Percentiles rank a stretch among this genome's conserved stretches.
These are phyloP conservation scores for Arctocebus calabarensis DNA, from an alignment of 2,797 vertebrate species.

Conservation along the genomic window DNA sequence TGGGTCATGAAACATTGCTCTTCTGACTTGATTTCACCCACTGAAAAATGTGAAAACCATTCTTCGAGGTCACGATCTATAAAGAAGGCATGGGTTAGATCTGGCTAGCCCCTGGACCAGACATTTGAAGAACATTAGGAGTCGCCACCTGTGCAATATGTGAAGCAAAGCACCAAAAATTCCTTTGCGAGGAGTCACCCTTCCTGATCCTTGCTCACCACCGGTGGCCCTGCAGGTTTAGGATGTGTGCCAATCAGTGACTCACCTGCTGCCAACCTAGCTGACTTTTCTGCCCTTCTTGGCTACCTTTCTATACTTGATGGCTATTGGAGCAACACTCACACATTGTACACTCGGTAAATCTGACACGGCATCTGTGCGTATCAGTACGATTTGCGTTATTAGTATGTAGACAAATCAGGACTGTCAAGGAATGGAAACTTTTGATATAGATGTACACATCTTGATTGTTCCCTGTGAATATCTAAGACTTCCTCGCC, in stretches of 20 bases:
- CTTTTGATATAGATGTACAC: not conserved
- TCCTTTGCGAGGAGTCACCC: not conserved
- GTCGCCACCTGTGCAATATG: not conserved
- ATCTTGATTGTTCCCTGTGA: not conserved
- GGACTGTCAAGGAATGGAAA: not conserved
- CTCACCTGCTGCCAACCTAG: not conserved
- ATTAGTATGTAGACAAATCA: not conserved
- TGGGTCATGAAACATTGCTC: not conserved
- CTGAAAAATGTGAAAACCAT: not conserved
- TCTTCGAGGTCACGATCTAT: not conserved
- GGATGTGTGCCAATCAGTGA: not conserved
- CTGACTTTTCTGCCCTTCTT: not conserved
- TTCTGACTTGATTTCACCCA: not conserved
- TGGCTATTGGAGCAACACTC: not conserved
- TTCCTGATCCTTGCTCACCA: not conserved
- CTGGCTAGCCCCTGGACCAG: not conserved
- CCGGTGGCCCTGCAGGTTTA: not conserved
- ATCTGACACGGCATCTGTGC: not conserved
- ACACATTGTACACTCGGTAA: not conserved
- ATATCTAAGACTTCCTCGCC: not conserved
- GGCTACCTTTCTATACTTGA: not conserved
- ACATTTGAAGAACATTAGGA: not conserved
- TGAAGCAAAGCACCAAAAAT: not conserved
- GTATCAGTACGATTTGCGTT: not conserved
- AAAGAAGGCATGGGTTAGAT: not conserved